Evolutionary conservation across 2,113 vertebrate genomes (phyloP).

Genomic region (Tapirus terrestris): DNA sequence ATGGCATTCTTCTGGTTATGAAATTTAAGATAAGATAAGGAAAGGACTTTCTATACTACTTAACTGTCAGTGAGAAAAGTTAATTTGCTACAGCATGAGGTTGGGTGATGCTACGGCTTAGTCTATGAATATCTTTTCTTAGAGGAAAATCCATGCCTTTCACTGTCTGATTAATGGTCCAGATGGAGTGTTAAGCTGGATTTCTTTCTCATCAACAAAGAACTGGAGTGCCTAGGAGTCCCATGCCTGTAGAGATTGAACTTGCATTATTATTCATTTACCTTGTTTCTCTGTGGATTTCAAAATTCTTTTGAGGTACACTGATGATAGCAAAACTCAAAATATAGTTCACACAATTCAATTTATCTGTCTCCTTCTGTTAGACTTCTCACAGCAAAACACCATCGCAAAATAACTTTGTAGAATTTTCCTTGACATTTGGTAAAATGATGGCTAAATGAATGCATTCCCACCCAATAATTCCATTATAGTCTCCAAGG

Average conservation of each 20-base stretch:
- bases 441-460: slow-evolving; percentile 62
- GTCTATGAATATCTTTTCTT: not conserved
- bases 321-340: slow-evolving; percentile 25
- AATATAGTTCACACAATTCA: slow-evolving; percentile 24
- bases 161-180: slow-evolving; percentile 1
- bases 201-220: slow-evolving; percentile 61
- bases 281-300: not conserved
- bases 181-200: slow-evolving; percentile 38
- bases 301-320: not conserved
- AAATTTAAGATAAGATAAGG: slow-evolving; percentile 41
- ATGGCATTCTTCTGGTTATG: not conserved
- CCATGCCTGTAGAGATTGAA: not conserved
- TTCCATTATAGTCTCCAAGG: slow-evolving; percentile 66
- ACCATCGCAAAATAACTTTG: not conserved
- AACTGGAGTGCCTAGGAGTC: not conserved
- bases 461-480: slow-evolving; percentile 24
- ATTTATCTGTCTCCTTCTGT: not conserved
- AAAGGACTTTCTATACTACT: not conserved
- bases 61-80: not conserved
- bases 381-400: not conserved
- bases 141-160: slow-evolving; percentile 24
- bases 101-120: not conserved
- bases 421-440: slow-evolving; percentile 57
- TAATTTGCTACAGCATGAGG: slow-evolving; percentile 5
- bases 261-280: slow-evolving; percentile 25